phyloP scores from a whole-genome alignment of 64 coral and sea anemone genomes.

The Acropora yongei region DNA sequence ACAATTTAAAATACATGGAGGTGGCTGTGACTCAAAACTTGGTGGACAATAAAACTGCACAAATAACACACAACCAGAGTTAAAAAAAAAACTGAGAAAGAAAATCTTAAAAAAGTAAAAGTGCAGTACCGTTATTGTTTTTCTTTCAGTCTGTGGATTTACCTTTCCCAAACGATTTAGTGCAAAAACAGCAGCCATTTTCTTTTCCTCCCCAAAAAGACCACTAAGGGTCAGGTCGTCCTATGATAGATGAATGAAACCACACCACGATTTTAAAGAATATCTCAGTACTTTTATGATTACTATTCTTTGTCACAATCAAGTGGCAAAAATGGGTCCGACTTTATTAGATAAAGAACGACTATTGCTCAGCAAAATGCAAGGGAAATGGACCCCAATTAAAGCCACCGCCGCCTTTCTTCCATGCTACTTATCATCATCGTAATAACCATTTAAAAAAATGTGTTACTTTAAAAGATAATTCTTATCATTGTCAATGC shows the following conservation, averaged over 20 bases:
- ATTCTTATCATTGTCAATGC: no score
- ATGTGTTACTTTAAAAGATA: no score
- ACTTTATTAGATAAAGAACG: no score
- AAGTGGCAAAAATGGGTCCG: not conserved
- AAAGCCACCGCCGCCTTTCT: no score
- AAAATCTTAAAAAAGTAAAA: not conserved
- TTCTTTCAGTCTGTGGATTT: conserved; percentile 5
- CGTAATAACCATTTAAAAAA: no score
- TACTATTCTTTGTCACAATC: not conserved
- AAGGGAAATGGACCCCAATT: not conserved
- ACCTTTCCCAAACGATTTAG: not conserved
- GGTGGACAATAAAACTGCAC: no score
- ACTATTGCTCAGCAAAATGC: no score
- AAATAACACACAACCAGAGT: no score
- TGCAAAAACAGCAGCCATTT: conserved; percentile 19
- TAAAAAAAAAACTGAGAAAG: not conserved
- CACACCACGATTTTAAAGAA: not conserved
- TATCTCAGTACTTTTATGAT: not conserved
- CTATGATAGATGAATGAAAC: conserved; percentile 29
- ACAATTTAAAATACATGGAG: no score
- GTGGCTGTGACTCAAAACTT: no score
- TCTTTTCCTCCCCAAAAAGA: conserved; percentile 47
- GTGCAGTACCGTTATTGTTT: conserved; percentile 52
- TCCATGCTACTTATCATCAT: no score
- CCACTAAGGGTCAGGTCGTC: conserved; percentile 40